Percentiles rank a stretch among this genome's conserved stretches.
phyloP scores from a whole-genome alignment of 2,888 invertebrate genomes.

The Teleiodes luculella region DNA sequence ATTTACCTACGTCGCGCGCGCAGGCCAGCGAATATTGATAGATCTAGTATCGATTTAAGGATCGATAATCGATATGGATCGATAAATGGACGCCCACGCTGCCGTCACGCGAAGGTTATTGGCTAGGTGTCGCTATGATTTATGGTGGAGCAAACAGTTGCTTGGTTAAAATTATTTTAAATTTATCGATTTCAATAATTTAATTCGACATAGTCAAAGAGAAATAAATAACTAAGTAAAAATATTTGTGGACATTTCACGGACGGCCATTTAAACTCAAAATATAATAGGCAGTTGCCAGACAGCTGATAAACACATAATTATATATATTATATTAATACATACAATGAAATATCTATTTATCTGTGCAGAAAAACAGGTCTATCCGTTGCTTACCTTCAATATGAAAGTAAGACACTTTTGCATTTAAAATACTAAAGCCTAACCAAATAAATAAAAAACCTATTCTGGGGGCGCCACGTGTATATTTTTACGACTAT shows the following conservation, averaged over 20 bases:
- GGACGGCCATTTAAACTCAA: not conserved
- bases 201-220: no score
- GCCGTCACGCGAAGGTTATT: not conserved
- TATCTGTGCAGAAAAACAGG: no score
- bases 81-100: not conserved
- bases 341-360: not conserved
- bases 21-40: not conserved
- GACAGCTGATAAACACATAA: not conserved
- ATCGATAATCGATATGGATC: conserved; percentile 25
- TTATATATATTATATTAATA: not conserved
- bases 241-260: no score
- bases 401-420: no score
- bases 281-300: not conserved
- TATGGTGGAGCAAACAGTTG: not conserved
- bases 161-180: no score
- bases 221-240: no score
- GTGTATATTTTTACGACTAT: no score
- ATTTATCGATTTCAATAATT: no score
- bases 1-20: not conserved
- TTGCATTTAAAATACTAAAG: no score
- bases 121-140: conserved; percentile 5
- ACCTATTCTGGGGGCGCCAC: no score
- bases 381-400: no score
- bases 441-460: no score
- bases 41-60: conserved; percentile 17